Evolutionary conservation across 2,113 vertebrate genomes (phyloP).

Genomic region (Chionodraco myersi): DNA sequence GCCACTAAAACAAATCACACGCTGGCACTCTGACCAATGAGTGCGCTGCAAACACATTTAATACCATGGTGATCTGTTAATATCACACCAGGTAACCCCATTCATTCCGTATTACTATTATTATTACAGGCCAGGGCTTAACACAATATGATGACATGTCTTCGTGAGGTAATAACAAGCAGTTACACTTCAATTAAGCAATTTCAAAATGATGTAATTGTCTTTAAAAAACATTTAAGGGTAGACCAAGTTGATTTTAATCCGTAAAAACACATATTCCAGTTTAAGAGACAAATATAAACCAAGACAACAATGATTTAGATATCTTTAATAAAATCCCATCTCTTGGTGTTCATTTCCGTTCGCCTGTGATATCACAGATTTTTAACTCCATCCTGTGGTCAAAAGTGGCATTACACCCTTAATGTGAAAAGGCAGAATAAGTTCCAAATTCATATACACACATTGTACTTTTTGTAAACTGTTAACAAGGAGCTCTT

Average conservation of each 20-base stretch:
- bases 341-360: not conserved
- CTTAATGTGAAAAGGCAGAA: not conserved
- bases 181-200: not conserved
- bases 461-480: not conserved
- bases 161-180: not conserved
- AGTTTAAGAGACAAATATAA: not conserved
- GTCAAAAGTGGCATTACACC: slow-evolving; percentile 16
- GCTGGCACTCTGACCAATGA: slow-evolving; percentile 46
- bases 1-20: slow-evolving; percentile 48
- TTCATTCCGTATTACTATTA: not conserved
- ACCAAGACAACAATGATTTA: too few species aligned
- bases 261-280: not conserved
- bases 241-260: not conserved
- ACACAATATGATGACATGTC: not conserved
- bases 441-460: not conserved
- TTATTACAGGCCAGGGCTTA: not conserved
- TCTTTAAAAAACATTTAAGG: not conserved
- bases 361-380: slow-evolving; percentile 1
- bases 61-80: slow-evolving; percentile 47
- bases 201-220: not conserved
- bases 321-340: not conserved
- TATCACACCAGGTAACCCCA: slow-evolving; percentile 25
- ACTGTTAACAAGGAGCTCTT: not conserved
- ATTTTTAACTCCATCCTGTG: slow-evolving; percentile 55
- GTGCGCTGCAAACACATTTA: not conserved